Percentiles rank a stretch among this genome's conserved stretches.
Conservation (phyloP, 1,140 invertebrate species). For the Drosophila carrolli region DNA sequence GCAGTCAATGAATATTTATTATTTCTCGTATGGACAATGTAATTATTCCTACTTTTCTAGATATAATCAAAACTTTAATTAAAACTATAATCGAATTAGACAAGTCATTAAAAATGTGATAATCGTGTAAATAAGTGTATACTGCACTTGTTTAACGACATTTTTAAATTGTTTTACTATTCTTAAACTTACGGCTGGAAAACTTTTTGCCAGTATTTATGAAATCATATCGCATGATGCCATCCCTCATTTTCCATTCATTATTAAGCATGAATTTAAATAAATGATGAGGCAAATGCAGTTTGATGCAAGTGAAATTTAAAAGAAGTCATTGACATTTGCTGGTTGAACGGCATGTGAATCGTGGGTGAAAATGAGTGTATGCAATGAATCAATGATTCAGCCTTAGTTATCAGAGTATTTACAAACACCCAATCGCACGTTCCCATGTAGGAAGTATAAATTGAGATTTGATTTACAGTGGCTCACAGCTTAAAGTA, state of each 20-base stretch:
- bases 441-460: slow-evolving; percentile 3
- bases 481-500: no score
- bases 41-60: slow-evolving; percentile 11
- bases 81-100: slow-evolving; percentile 39
- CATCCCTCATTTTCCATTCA: slow-evolving; percentile 1
- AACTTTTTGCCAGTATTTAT: not conserved
- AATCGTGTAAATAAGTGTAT: slow-evolving; percentile 10
- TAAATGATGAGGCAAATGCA: slow-evolving; percentile 25
- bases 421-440: slow-evolving; percentile 12
- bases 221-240: slow-evolving; percentile 11
- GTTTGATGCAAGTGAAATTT: slow-evolving; percentile 21
- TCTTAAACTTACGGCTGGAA: not conserved
- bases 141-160: slow-evolving; percentile 16
- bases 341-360: not conserved
- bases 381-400: slow-evolving; percentile 22
- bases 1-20: slow-evolving; percentile 23
- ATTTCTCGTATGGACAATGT: slow-evolving; percentile 13
- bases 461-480: not conserved
- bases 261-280: slow-evolving; percentile 37
- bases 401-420: slow-evolving; percentile 8
- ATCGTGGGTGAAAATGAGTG: slow-evolving; percentile 6
- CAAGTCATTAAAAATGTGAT: slow-evolving; percentile 24
- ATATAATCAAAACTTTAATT: slow-evolving; percentile 22
- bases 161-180: not conserved
- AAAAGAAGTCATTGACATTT: slow-evolving; percentile 22